A percentile compares a stretch with the other conserved stretches of the same genome.
These are phyloP conservation scores for Maylandia zebra DNA, from an alignment of 2,113 vertebrate species.

Conservation along the genomic window DNA sequence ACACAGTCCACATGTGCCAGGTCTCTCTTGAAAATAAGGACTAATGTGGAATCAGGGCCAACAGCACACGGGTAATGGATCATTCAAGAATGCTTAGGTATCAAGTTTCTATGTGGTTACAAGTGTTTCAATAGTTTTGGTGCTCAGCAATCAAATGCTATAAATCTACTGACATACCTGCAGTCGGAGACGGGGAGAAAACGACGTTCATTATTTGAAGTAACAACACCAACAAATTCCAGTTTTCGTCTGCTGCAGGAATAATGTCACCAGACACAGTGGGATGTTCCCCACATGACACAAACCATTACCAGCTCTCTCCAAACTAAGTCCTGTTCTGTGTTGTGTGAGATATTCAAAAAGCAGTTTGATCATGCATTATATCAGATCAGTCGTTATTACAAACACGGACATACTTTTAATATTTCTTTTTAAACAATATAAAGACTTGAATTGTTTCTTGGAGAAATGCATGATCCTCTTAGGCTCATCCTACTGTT, in stretches of 20 bases:
- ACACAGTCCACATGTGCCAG: not conserved
- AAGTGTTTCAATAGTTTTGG: not conserved
- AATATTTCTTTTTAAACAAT: not conserved
- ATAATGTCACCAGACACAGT: not conserved
- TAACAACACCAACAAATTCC: not conserved
- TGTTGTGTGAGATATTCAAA: not conserved
- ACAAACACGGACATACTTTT: not conserved
- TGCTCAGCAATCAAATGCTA: not conserved
- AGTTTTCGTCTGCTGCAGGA: not conserved
- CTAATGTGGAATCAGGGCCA: not conserved
- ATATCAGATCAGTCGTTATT: not conserved
- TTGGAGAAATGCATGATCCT: not conserved
- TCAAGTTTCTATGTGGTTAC: not conserved
- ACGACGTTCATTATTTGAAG: not conserved
- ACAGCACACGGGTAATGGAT: not conserved
- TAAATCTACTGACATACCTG: not conserved
- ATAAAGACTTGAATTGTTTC: not conserved
- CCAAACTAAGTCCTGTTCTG: not conserved
- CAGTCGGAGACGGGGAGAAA: not conserved
- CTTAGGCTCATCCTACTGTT: not conserved
- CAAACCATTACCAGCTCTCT: not conserved
- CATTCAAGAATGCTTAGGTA: not conserved
- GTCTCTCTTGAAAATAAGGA: not conserved
- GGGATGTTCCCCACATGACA: not conserved
- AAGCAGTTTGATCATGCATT: not conserved